A percentile compares a stretch with the other conserved stretches of the same genome.
Conservation (phyloP, 2,797 vertebrate genomes). For the Trichosurus vulpecula region DNA sequence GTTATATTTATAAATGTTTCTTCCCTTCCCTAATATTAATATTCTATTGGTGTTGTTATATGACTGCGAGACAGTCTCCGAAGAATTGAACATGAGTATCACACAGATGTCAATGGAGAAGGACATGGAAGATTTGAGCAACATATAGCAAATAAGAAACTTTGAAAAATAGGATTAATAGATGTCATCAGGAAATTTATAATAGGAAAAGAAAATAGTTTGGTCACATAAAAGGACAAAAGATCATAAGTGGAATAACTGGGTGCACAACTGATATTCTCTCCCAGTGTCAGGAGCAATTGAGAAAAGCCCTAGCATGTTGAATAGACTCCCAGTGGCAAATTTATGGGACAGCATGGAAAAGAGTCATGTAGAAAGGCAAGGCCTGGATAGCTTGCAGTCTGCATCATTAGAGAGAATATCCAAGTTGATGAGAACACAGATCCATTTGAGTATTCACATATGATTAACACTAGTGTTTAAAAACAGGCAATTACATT, state of each 20-base stretch:
- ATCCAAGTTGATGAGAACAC: neutral
- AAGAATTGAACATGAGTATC: too few species aligned
- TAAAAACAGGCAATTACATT: neutral
- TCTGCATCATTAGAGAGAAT: too few species aligned
- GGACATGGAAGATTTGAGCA: too few species aligned
- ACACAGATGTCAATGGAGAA: too few species aligned
- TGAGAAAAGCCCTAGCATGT: neutral
- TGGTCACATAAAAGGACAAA: neutral
- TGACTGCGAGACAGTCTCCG: too few species aligned
- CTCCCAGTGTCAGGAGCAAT: neutral
- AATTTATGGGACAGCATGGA: neutral
- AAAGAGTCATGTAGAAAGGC: neutral
- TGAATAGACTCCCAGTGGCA: neutral
- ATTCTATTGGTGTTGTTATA: too few species aligned
- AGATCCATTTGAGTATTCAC: neutral
- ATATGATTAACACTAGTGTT: neutral
- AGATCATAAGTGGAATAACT: neutral
- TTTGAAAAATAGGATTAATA: neutral
- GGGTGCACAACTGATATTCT: neutral
- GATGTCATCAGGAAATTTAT: neutral
- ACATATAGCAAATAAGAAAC: neutral
- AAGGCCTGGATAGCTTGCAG: neutral
- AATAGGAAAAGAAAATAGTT: neutral
- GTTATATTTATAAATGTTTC: too few species aligned
- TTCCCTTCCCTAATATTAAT: too few species aligned